Evolutionary conservation across 1,140 invertebrate species (phyloP).

Genomic region (Lycorma delicatula): DNA sequence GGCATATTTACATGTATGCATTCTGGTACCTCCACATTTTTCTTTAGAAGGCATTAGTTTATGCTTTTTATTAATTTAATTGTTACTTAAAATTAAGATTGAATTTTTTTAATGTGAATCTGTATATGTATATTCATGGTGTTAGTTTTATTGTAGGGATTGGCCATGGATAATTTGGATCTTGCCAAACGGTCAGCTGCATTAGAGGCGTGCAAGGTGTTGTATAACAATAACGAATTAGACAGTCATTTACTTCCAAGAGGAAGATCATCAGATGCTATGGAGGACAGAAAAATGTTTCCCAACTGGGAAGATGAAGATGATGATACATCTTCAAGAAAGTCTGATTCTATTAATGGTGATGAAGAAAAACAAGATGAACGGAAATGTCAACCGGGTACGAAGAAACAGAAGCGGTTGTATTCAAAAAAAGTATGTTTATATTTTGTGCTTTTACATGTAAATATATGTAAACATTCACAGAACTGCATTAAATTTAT

Average conservation of each 20-base stretch:
- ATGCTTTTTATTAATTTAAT: too few relatives aligned
- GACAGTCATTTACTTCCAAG: slow-evolving; percentile 61
- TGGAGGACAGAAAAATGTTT: slow-evolving; percentile 35
- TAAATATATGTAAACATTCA: not conserved
- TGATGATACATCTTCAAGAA: too few relatives aligned
- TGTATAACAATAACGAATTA: slow-evolving; percentile 69
- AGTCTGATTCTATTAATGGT: too few relatives aligned
- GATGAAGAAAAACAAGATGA: too few relatives aligned
- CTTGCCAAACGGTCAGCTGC: slow-evolving; percentile 74
- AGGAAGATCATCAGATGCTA: slow-evolving; percentile 32
- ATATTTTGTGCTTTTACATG: slow-evolving; percentile 4
- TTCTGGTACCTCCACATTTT: too few relatives aligned
- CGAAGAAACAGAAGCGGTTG: slow-evolving; percentile 45
- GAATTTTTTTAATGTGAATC: too few relatives aligned
- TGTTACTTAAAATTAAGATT: too few relatives aligned
- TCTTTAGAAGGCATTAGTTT: too few relatives aligned
- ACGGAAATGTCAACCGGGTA: too few relatives aligned
- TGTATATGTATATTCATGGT: too few relatives aligned
- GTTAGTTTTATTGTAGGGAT: slow-evolving; percentile 45
- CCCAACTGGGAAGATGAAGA: slow-evolving; percentile 44
- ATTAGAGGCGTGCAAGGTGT: slow-evolving; percentile 57
- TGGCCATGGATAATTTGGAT: slow-evolving; percentile 46
- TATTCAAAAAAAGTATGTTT: slow-evolving; percentile 56
- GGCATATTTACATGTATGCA: too few relatives aligned
- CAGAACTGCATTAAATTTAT: too few relatives aligned